Base-by-base conservation (phyloP, 2,797 vertebrate genomes). In the Sebastes cheni region DNA sequence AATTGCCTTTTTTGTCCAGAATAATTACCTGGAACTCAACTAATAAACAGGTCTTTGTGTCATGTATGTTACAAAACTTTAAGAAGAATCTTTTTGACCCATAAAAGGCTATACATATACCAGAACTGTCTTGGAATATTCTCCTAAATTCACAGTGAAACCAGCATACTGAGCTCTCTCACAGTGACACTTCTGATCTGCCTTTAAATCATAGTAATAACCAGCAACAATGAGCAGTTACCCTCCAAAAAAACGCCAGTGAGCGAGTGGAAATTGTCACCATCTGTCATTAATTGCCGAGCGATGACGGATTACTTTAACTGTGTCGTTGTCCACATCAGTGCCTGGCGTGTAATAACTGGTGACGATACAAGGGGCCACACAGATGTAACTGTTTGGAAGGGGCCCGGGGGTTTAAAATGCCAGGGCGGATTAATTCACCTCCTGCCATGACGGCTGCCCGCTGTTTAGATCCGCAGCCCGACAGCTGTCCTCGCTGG, bases 361-460 rank as follows among this genome's bases (percentile, higher is more conserved):
- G 56, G 71, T 58, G 70, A 77, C 32, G 69, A 82, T 76, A 71
- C 75, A 27, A 67, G 67, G 59, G 60, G 30, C 36, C 56, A 58
- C 81, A 71, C 81, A 89, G 86, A 89, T 89, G 83, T 88, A 85
- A 81, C 79, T 82, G 78, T 88, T 86, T 86, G 69, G 70, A 85
- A 81, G 72, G 62, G 67, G 66, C 83, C 86, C 27, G 66, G 60
- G 56, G 86, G 75, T 87, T 88, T 85, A 85, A 93, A 94, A 92
- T 91, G 92, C 91, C 92, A 93, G 75, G 80, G 86, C 39, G 64
- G 91, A 95, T 94, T 93, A 91, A 89, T 93, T 92, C 90, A 93
- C 91, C 91, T 92, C 84, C 87, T 82, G 79, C 89, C 80, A 83
- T 68, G 85, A 87, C 36, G 79, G 85, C 85, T 46, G 75, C 91